These are phyloP conservation scores for Strigamia maritima DNA, from an alignment of 2,888 invertebrate species.

Conservation along the genomic window DNA sequence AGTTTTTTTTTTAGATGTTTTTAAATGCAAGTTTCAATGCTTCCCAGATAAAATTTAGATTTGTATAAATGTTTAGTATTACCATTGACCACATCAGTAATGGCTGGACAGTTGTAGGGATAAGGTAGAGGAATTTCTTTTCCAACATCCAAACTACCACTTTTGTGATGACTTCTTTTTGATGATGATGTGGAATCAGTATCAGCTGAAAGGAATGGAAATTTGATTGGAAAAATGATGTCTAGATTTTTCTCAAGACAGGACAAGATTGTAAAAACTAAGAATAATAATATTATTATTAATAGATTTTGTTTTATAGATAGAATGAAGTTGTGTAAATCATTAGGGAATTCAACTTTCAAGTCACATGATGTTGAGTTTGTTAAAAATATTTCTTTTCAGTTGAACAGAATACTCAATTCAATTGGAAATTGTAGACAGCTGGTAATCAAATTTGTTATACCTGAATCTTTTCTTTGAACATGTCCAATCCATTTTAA, in stretches of 20 bases:
- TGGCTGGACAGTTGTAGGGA: background rate
- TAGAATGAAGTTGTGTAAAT: too few species aligned
- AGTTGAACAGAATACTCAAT: too few species aligned
- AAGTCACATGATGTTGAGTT: too few species aligned
- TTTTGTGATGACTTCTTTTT: constrained; percentile 13
- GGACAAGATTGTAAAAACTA: too few species aligned
- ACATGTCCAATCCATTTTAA: background rate
- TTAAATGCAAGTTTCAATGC: constrained; percentile 21
- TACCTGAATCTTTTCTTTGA: constrained; percentile 33
- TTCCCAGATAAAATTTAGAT: background rate
- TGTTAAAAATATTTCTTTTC: too few species aligned
- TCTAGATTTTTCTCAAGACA: too few species aligned
- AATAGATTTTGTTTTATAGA: too few species aligned
- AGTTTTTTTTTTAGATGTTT: background rate
- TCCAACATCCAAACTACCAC: background rate
- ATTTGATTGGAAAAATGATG: too few species aligned
- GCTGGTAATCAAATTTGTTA: too few species aligned
- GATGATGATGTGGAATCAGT: constrained; percentile 2
- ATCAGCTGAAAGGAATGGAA: background rate
- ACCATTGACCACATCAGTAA: background rate
- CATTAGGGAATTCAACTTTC: too few species aligned
- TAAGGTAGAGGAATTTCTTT: background rate
- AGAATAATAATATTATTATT: too few species aligned
- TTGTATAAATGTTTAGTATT: background rate
- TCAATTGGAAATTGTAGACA: too few species aligned